Conservation (phyloP, 2,797 vertebrate genomes). For the Peromyscus aztecus region DNA sequence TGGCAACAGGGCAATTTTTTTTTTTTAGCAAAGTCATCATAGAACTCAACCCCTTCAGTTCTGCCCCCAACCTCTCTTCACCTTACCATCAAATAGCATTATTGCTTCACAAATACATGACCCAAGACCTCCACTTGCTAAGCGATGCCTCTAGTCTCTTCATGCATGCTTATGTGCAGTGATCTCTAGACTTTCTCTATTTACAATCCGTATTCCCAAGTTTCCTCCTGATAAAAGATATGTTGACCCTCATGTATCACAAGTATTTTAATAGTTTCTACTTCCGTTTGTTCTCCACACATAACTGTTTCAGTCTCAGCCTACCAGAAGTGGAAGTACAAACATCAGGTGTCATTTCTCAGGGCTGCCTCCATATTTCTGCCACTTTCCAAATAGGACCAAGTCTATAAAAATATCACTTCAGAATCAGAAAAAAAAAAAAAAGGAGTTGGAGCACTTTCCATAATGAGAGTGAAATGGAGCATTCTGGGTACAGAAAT, state of each 20-base stretch:
- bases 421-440: neutral
- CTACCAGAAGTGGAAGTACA: neutral
- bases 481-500: slow-evolving; percentile 13
- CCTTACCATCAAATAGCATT: neutral
- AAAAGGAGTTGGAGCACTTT: neutral
- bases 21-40: neutral
- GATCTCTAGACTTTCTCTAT: neutral
- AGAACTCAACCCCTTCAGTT: neutral
- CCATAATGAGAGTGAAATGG: neutral
- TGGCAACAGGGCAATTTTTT: too few species aligned
- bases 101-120: neutral
- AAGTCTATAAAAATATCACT: neutral
- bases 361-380: neutral
- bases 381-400: slow-evolving; percentile 5
- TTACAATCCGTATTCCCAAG: neutral
- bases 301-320: neutral
- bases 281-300: neutral
- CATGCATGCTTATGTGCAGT: neutral
- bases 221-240: neutral
- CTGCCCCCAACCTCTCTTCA: neutral
- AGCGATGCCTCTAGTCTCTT: neutral
- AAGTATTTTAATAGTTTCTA: neutral
- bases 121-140: neutral
- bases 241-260: neutral
- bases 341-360: neutral